phyloP scores from a whole-genome alignment of 2,113 vertebrate species.

The Sorex fumeus region DNA sequence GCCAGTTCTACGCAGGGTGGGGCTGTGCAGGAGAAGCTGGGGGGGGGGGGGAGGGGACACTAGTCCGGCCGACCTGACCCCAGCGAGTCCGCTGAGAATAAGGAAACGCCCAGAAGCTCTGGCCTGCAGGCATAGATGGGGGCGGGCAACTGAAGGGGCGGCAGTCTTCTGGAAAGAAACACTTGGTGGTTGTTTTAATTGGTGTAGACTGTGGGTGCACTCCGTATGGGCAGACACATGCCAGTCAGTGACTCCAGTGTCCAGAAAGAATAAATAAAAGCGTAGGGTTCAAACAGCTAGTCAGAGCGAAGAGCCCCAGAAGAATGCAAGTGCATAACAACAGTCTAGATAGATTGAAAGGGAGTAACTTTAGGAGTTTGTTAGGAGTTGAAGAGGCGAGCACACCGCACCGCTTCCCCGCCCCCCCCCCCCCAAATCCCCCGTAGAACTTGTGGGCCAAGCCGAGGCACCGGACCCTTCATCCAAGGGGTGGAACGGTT shows the following conservation, averaged over 20 bases:
- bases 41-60: neutral
- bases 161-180: conserved; percentile 68
- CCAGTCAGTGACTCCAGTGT: conserved; percentile 69
- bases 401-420: no score
- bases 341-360: conserved; percentile 62
- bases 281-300: conserved; percentile 68
- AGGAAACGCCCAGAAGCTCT: neutral
- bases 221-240: conserved; percentile 77
- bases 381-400: neutral
- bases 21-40: conserved; percentile 25
- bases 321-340: conserved; percentile 72
- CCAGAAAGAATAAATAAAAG: conserved; percentile 90
- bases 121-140: conserved; percentile 50
- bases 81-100: neutral
- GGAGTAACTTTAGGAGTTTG: conserved; percentile 1
- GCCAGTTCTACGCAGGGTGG: conserved; percentile 63
- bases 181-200: conserved; percentile 64
- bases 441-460: conserved; percentile 3
- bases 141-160: conserved; percentile 17
- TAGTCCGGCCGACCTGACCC: neutral
- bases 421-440: neutral
- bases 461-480: conserved; percentile 60
- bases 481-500: neutral
- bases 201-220: conserved; percentile 70
- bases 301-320: conserved; percentile 62